Evolutionary conservation across 23 tunicate species (phyloP), one percentile per base, ranked within the genome.

Genomic region (Trididemnum miniatum): DNA sequence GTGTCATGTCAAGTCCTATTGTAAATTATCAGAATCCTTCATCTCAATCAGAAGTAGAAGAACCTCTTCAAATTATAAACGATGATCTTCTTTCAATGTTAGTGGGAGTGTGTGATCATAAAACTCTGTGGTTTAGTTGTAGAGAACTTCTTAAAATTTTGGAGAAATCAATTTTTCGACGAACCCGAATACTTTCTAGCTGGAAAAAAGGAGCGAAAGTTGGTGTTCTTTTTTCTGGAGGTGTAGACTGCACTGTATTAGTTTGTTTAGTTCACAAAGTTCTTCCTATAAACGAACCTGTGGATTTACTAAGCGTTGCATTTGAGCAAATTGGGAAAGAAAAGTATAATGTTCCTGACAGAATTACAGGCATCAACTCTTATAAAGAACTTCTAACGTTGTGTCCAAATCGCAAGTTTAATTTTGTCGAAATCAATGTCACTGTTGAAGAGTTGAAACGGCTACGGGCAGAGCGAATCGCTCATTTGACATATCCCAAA

Each of bases 171-270:
- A 85, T 95, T 49, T 26, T 51, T 31, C 81, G 82, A 64, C 76
- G 98, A n/a, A 77, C 79, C 0, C 24, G 30, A 52, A 29, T 44
- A 1, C 66, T 51, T 2, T 49, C 34, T 57, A 59, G 31, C 66
- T 74, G 81, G 77, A 28, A 76, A 36, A 52, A 64, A 20, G 35
- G 44, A 2, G 51, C 84, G 20, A 69, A 79, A 37, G 72, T 87
- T 35, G 95, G 89, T 22, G 50, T 95, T 82, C 62, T 95, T 26
- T 95, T 95, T 79, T 89, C 95, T 1, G 98, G 98, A n/a, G 98
- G 98, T 0, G 76, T 95, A 5, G 98, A 95, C 57, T 95, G 98
- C 65, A 81, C 91, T 38, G 79, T 95, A 20, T 20, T 95, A 31
- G 98, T 91, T 31, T 81, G 80, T 54, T 65, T 93, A 31, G 92